Evolutionary conservation across 1,140 invertebrate genomes (phyloP).

Genomic region (Cotesia glomerata): DNA sequence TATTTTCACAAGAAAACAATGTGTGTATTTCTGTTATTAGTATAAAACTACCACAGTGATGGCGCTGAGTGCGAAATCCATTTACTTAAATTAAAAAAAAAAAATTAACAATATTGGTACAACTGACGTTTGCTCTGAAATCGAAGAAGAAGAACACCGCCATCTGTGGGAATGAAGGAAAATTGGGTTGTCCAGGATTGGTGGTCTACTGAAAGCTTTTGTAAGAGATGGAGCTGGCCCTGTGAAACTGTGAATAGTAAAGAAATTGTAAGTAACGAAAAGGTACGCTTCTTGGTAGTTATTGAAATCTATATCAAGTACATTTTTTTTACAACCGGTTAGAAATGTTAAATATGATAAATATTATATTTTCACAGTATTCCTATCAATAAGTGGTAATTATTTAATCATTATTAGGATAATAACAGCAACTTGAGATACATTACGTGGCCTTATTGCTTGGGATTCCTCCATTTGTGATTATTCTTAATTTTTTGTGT

Average conservation of each 20-base stretch:
- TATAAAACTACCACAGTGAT: too few relatives aligned
- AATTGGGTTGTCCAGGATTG: constrained; percentile 27
- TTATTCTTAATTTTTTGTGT: constrained; percentile 14
- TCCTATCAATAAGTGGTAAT: neutral
- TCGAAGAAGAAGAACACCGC: constrained; percentile 6
- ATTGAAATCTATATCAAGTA: constrained; percentile 18
- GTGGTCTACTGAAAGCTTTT: constrained; percentile 25
- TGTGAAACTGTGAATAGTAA: constrained; percentile 15
- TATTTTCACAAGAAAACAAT: too few relatives aligned
- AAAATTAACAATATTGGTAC: too few relatives aligned
- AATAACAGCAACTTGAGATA: neutral
- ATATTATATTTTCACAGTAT: neutral
- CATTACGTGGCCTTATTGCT: constrained; percentile 26
- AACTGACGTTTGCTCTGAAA: neutral
- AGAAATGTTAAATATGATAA: constrained; percentile 11
- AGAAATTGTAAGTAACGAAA: constrained; percentile 25
- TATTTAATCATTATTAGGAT: neutral
- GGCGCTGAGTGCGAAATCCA: too few relatives aligned
- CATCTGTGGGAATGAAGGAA: constrained; percentile 31
- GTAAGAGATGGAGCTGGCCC: constrained; percentile 36
- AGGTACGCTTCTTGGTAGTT: constrained; percentile 26
- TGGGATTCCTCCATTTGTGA: neutral
- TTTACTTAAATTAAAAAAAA: too few relatives aligned
- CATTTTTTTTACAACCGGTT: constrained; percentile 13
- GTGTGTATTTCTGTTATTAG: too few relatives aligned